Conservation (phyloP, 2,113 vertebrate species). For the Entelurus aequoreus region DNA sequence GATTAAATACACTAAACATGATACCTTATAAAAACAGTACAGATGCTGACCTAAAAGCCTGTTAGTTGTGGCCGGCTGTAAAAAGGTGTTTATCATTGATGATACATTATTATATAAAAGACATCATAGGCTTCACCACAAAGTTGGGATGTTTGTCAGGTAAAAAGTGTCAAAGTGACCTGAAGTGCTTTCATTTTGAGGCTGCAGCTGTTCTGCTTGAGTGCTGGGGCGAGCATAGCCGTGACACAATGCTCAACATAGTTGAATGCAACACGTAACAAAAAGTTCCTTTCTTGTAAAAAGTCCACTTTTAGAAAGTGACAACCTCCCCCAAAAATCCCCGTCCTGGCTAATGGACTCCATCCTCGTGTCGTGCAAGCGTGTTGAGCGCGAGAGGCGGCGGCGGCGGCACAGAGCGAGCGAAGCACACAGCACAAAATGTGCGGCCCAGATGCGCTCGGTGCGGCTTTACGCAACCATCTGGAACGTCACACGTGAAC, state of each 20-base stretch:
- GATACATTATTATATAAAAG: too few species aligned
- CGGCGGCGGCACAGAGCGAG: conserved; percentile 55
- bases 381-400: conserved; percentile 37
- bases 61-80: too few species aligned
- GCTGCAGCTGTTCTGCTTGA: background rate
- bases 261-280: conserved; percentile 2
- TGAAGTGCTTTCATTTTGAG: background rate
- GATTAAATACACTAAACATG: too few species aligned
- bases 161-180: too few species aligned
- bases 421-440: conserved; percentile 64
- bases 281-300: conserved; percentile 30
- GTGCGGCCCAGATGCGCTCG: conserved; percentile 58
- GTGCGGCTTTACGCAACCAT: conserved; percentile 50
- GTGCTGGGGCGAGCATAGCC: too few species aligned
- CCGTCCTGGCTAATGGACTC: conserved; percentile 38
- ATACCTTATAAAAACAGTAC: too few species aligned
- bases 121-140: too few species aligned
- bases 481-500: conserved; percentile 30
- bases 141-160: too few species aligned
- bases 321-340: background rate
- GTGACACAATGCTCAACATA: too few species aligned
- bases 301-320: conserved; percentile 22
- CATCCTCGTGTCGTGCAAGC: conserved; percentile 57
- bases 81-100: too few species aligned
- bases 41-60: too few species aligned